Evolutionary conservation across 1,140 invertebrate genomes (phyloP).

Genomic region (Hydropsyche tenuis): DNA sequence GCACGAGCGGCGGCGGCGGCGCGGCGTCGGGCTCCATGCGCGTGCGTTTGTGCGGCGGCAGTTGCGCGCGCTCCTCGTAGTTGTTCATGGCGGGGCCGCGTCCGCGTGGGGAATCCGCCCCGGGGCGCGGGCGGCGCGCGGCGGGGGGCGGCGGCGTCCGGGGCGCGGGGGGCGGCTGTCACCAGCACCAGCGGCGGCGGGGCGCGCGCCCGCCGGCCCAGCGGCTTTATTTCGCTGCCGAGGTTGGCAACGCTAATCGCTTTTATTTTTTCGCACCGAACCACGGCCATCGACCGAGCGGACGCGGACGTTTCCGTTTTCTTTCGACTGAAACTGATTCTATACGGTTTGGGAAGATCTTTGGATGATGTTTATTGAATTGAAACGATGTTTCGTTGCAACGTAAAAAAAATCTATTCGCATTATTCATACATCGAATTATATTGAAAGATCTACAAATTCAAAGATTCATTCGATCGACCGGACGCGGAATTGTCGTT

Average conservation of each 20-base stretch:
- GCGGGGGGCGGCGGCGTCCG: conserved; percentile 21
- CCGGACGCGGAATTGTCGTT: no score
- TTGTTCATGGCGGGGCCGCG: conserved; percentile 62
- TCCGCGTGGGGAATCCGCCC: no score
- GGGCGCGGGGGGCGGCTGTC: conserved; percentile 43
- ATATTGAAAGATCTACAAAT: no score
- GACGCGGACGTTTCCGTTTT: no score
- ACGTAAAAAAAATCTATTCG: no score
- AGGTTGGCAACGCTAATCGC: conserved; percentile 30
- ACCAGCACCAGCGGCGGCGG: conserved; percentile 41
- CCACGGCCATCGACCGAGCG: neutral
- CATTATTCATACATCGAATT: no score
- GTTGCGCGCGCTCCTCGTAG: conserved; percentile 58
- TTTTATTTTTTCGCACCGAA: conserved; percentile 26
- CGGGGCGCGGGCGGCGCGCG: conserved; percentile 56
- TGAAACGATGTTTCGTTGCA: no score
- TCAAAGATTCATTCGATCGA: no score
- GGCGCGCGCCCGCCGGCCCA: conserved; percentile 29
- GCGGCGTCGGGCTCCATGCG: conserved; percentile 62
- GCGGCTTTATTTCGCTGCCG: conserved; percentile 30
- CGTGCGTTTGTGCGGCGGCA: conserved; percentile 59
- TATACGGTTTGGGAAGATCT: no score
- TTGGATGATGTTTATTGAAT: no score
- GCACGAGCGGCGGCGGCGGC: conserved; percentile 61
- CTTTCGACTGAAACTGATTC: no score